phyloP scores from a whole-genome alignment of 2,888 invertebrate genomes.

The Biston stratarius region DNA sequence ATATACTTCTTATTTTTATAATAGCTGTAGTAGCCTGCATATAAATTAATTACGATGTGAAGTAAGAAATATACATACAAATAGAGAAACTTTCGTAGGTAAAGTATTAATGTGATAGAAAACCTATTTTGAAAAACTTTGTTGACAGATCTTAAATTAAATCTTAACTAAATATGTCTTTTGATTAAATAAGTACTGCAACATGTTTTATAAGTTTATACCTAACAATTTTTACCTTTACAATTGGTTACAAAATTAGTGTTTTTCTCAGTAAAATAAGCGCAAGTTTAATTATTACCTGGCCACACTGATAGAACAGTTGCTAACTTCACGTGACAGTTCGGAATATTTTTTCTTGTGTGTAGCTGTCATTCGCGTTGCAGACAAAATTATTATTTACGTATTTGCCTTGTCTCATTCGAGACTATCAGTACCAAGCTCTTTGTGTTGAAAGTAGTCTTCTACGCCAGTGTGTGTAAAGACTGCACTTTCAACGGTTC shows the following conservation, averaged over 20 bases:
- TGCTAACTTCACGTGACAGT: constrained; percentile 68
- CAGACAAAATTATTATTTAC: constrained; percentile 56
- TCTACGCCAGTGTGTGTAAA: constrained; percentile 87
- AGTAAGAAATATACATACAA: too few relatives aligned
- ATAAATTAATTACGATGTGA: too few relatives aligned
- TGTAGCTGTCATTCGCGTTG: constrained; percentile 62
- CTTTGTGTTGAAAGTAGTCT: constrained; percentile 78
- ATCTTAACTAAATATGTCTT: too few relatives aligned
- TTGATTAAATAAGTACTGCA: too few relatives aligned
- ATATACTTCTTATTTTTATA: too few relatives aligned
- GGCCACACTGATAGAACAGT: constrained; percentile 51
- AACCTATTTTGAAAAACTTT: too few relatives aligned
- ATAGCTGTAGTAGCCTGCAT: too few relatives aligned
- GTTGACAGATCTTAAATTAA: too few relatives aligned
- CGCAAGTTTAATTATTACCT: constrained; percentile 42
- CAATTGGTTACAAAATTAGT: not conserved
- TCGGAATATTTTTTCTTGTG: constrained; percentile 59
- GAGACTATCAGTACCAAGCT: constrained; percentile 59
- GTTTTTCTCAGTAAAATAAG: constrained; percentile 23
- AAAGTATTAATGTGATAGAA: too few relatives aligned
- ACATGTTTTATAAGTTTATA: too few relatives aligned
- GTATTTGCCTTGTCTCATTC: constrained; percentile 48
- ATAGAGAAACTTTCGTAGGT: too few relatives aligned
- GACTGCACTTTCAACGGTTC: constrained; percentile 76
- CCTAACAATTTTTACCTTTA: too few relatives aligned